A percentile compares a stretch with the other conserved stretches of the same genome.
Conservation (phyloP, 1,140 invertebrate species). For the Drosophila micromelanica region DNA sequence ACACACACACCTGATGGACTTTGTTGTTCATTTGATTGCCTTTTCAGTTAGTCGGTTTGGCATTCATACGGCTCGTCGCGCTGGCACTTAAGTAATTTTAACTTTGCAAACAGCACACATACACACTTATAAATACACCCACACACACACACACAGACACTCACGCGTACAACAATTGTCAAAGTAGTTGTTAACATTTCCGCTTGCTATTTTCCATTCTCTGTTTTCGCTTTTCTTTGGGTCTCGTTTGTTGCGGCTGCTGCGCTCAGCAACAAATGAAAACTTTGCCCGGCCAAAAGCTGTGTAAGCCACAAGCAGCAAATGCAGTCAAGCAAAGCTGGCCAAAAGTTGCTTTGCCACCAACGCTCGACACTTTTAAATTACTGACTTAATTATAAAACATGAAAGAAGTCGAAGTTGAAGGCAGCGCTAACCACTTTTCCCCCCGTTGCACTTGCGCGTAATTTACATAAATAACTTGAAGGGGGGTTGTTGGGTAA, state of each 20-base stretch:
- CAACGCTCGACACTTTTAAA: constrained; percentile 73
- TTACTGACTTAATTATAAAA: constrained; percentile 81
- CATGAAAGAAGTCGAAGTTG: constrained; percentile 54
- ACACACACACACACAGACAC: constrained; percentile 6
- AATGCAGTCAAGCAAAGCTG: constrained; percentile 68
- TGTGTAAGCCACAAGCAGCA: constrained; percentile 74
- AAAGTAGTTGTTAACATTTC: constrained; percentile 82
- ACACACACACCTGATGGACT: constrained; percentile 12
- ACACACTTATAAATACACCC: not conserved
- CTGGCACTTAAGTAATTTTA: constrained; percentile 76
- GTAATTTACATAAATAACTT: constrained; percentile 80
- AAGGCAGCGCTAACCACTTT: too few species aligned
- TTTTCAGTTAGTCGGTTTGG: constrained; percentile 34
- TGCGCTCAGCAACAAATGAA: constrained; percentile 37
- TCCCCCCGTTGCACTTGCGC: constrained; percentile 38
- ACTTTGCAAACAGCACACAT: constrained; percentile 60
- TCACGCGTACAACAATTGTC: constrained; percentile 53
- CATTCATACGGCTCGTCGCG: constrained; percentile 69
- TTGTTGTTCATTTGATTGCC: constrained; percentile 2
- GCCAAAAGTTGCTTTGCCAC: constrained; percentile 61
- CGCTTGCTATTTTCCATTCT: constrained; percentile 32
- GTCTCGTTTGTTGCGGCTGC: constrained; percentile 12
- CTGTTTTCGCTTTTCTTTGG: constrained; percentile 3
- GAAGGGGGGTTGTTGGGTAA: not conserved
- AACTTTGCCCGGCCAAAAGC: constrained; percentile 69